A percentile compares a stretch with the other conserved stretches of the same genome.
These are phyloP conservation scores for Andricus curvator DNA, from an alignment of 2,888 invertebrate species.

Conservation along the genomic window DNA sequence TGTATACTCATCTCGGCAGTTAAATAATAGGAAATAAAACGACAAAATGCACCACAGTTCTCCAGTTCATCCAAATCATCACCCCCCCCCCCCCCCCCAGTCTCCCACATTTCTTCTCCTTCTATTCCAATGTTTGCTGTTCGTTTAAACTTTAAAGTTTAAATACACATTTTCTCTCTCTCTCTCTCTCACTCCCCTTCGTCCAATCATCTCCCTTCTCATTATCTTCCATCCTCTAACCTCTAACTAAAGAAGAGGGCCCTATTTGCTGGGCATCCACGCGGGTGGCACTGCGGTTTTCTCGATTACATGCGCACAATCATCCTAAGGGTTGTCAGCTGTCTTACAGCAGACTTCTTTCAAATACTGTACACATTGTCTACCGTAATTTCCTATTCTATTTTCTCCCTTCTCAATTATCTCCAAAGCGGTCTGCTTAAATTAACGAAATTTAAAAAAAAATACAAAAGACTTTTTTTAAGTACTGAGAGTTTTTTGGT, in stretches of 20 bases:
- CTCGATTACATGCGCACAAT: slow-evolving; percentile 52
- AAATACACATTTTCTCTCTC: slow-evolving; percentile 40
- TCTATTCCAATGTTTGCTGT: slow-evolving; percentile 4
- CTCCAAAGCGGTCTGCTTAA: background rate
- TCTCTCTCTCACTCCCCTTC: slow-evolving; percentile 44
- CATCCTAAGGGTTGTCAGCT: slow-evolving; percentile 33
- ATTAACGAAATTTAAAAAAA: background rate
- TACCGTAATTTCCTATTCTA: background rate
- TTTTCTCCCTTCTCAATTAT: background rate
- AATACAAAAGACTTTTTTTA: background rate
- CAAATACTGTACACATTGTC: background rate
- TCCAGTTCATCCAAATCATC: slow-evolving; percentile 50
- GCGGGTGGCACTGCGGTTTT: slow-evolving; percentile 64
- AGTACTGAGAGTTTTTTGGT: background rate
- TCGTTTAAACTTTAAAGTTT: slow-evolving; percentile 26
- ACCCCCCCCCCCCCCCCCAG: slow-evolving; percentile 36
- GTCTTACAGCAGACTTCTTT: slow-evolving; percentile 34
- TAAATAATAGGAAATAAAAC: slow-evolving; percentile 65
- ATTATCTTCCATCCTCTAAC: slow-evolving; percentile 33
- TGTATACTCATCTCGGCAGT: slow-evolving; percentile 59
- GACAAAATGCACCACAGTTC: slow-evolving; percentile 57
- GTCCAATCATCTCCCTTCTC: slow-evolving; percentile 13
- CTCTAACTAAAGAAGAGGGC: slow-evolving; percentile 52
- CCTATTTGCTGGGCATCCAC: slow-evolving; percentile 59
- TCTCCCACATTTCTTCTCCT: slow-evolving; percentile 32